Conservation (phyloP, 2,113 vertebrate genomes). For the Macquaria australasica region DNA sequence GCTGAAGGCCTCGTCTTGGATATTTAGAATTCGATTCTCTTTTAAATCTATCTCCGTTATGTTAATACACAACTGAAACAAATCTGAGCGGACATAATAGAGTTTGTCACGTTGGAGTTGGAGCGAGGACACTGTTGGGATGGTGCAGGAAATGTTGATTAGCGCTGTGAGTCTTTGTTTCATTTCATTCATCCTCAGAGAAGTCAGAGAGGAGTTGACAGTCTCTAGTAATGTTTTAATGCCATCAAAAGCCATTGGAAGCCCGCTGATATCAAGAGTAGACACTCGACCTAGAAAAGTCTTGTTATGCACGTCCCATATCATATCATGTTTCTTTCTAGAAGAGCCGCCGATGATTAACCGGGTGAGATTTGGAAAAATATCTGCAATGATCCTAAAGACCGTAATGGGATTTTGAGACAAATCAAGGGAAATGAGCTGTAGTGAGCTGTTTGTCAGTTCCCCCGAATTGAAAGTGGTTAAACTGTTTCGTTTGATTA, state of each 20-base stretch:
- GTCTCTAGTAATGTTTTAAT: constrained; percentile 60
- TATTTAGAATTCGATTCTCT: constrained; percentile 37
- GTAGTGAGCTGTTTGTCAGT: constrained; percentile 61
- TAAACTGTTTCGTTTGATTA: not conserved
- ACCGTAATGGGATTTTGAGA: constrained; percentile 65
- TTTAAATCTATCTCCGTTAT: constrained; percentile 74
- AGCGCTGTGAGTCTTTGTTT: constrained; percentile 44
- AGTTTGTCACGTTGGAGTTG: constrained; percentile 77
- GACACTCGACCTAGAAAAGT: constrained; percentile 71
- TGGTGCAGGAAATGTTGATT: constrained; percentile 79
- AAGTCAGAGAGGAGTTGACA: constrained; percentile 67
- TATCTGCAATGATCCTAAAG: constrained; percentile 68
- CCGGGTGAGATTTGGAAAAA: constrained; percentile 74
- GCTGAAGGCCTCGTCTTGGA: constrained; percentile 55
- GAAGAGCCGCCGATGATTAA: constrained; percentile 63
- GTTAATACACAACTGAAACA: constrained; percentile 66
- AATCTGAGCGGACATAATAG: constrained; percentile 35
- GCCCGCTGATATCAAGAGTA: constrained; percentile 70
- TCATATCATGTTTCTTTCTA: constrained; percentile 16
- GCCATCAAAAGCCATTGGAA: constrained; percentile 51
- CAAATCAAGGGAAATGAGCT: constrained; percentile 58
- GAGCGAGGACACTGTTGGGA: constrained; percentile 73
- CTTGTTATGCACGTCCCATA: constrained; percentile 70
- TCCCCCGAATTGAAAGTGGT: constrained; percentile 53
- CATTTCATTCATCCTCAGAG: constrained; percentile 75